Evolutionary conservation across 2,797 vertebrate species (phyloP).

Genomic region (Tragopan temminckii): DNA sequence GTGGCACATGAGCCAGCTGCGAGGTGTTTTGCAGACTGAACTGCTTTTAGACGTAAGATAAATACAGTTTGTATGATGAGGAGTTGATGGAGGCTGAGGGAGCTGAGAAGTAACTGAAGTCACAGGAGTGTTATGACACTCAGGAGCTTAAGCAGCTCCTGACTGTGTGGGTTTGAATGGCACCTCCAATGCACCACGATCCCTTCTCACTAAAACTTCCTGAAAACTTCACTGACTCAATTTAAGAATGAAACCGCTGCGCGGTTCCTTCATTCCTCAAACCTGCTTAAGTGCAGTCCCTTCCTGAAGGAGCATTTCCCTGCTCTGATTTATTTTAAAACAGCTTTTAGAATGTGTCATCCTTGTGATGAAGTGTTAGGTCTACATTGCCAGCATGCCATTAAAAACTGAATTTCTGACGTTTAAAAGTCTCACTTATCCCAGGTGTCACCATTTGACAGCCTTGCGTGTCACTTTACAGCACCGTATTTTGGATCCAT

Average conservation of each 20-base stretch:
- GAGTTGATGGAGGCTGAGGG: neutral
- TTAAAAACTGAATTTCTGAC: constrained; percentile 68
- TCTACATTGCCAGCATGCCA: constrained; percentile 62
- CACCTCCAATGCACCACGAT: neutral
- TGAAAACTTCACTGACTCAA: neutral
- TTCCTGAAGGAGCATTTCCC: constrained; percentile 16
- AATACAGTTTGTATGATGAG: neutral
- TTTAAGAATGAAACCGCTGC: neutral
- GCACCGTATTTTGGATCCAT: constrained; percentile 38
- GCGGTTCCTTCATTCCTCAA: constrained; percentile 14
- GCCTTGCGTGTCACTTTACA: constrained; percentile 51
- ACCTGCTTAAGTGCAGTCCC: constrained; percentile 6
- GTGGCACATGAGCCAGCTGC: neutral
- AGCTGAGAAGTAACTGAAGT: neutral
- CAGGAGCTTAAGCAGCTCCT: neutral
- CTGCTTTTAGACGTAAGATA: neutral
- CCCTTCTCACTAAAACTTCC: neutral
- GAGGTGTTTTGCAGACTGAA: neutral
- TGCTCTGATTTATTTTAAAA: constrained; percentile 68
- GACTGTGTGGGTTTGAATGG: neutral
- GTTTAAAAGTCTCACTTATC: constrained; percentile 67
- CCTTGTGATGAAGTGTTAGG: constrained; percentile 66
- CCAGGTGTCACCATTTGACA: constrained; percentile 65
- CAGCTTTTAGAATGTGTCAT: constrained; percentile 70
- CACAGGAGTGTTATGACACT: no score